Evolutionary conservation across 2,888 invertebrate species (phyloP).

Genomic region (Dromius quadrimaculatus): DNA sequence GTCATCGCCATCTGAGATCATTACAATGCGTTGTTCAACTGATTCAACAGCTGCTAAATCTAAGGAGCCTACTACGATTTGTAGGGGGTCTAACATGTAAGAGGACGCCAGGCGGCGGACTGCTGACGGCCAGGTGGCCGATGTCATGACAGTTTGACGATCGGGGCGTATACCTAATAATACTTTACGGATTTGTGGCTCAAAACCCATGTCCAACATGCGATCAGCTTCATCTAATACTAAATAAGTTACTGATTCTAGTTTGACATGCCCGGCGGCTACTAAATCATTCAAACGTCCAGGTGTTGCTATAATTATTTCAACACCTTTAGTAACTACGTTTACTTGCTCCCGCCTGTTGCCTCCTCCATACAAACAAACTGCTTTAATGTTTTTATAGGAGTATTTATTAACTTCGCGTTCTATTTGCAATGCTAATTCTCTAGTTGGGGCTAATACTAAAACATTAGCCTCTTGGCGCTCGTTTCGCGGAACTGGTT

Average conservation of each 20-base stretch:
- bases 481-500: slow-evolving; percentile 78
- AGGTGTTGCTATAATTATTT: slow-evolving; percentile 96
- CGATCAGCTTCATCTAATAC: slow-evolving; percentile 94
- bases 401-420: slow-evolving; percentile 90
- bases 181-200: slow-evolving; percentile 88
- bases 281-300: slow-evolving; percentile 94
- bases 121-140: slow-evolving; percentile 95
- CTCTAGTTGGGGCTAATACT: slow-evolving; percentile 92
- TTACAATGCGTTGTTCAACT: slow-evolving; percentile 83
- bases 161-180: slow-evolving; percentile 86
- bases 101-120: slow-evolving; percentile 87
- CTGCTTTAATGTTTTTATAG: slow-evolving; percentile 87
- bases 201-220: slow-evolving; percentile 90
- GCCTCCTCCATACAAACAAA: slow-evolving; percentile 94
- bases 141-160: slow-evolving; percentile 96
- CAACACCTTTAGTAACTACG: slow-evolving; percentile 81
- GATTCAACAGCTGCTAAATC: slow-evolving; percentile 92
- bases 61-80: slow-evolving; percentile 88
- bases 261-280: slow-evolving; percentile 76
- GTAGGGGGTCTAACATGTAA: slow-evolving; percentile 91
- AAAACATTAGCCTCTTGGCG: slow-evolving; percentile 88
- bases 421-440: slow-evolving; percentile 93
- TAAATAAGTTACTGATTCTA: slow-evolving; percentile 86
- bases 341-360: slow-evolving; percentile 83
- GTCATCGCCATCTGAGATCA: slow-evolving; percentile 79